These are phyloP conservation scores for Psittacula cyanocephala DNA, from an alignment of 2,113 vertebrate species.

Conservation along the genomic window DNA sequence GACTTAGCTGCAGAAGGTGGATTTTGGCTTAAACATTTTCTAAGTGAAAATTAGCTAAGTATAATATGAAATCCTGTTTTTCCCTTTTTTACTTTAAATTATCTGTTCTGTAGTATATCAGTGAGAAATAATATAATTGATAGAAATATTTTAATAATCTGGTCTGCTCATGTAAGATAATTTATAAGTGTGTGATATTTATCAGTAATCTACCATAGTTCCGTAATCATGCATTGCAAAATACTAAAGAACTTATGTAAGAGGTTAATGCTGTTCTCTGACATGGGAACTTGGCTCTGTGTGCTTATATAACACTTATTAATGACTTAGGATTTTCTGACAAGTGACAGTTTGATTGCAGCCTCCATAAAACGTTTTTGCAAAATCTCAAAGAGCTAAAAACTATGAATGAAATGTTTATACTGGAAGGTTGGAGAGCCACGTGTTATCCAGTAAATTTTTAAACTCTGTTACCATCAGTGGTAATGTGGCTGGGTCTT, in stretches of 20 bases:
- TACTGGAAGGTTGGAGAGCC: background rate
- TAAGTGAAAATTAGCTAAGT: background rate
- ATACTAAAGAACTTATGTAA: background rate
- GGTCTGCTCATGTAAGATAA: background rate
- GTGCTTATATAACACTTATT: background rate
- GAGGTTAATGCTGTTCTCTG: background rate
- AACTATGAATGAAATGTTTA: background rate
- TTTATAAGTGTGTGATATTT: background rate
- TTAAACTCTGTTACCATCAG: background rate
- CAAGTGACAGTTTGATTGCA: background rate
- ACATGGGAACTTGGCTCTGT: background rate
- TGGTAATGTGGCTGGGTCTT: background rate
- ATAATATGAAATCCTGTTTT: background rate
- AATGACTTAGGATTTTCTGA: background rate
- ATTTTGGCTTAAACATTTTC: background rate
- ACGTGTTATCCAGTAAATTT: background rate
- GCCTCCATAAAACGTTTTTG: background rate
- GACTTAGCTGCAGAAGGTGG: background rate
- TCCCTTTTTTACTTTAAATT: background rate
- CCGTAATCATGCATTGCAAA: background rate
- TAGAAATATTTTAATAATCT: background rate
- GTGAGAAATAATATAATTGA: background rate
- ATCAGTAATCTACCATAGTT: background rate
- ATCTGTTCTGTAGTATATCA: accelerated
- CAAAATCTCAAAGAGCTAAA: background rate